Percentiles rank a stretch among this genome's conserved stretches.
Evolutionary conservation across 2,113 vertebrate genomes (phyloP).

Genomic region (Tinamus guttatus): DNA sequence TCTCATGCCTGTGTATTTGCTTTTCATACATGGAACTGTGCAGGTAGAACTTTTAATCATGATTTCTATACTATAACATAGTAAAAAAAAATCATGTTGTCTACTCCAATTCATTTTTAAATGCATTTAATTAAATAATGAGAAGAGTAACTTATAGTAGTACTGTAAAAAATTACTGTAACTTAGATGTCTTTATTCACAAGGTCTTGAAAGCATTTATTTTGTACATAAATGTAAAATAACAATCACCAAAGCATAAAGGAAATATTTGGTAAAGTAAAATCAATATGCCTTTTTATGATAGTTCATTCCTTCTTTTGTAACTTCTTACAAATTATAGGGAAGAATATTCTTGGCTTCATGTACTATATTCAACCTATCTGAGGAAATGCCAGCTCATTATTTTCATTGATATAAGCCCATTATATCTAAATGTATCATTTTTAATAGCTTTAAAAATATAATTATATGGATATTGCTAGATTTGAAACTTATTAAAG

Average conservation of each 20-base stretch:
- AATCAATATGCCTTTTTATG: neutral
- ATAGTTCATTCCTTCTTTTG: neutral
- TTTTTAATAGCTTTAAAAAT: slow-evolving; percentile 27
- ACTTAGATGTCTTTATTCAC: neutral
- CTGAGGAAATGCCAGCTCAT: neutral
- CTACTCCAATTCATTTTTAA: neutral
- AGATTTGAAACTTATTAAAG: neutral
- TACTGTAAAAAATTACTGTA: neutral
- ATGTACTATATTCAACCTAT: neutral
- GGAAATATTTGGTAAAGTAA: neutral
- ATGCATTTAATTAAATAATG: neutral
- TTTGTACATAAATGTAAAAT: neutral
- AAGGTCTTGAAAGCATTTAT: neutral
- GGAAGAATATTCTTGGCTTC: neutral
- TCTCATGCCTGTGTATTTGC: neutral
- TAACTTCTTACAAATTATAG: neutral
- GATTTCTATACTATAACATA: neutral
- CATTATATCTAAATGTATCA: neutral
- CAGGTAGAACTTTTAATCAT: neutral
- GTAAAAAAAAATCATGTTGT: neutral
- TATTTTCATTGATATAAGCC: neutral
- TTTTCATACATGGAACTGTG: neutral
- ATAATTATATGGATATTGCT: neutral
- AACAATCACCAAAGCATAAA: neutral
- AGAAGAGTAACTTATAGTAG: neutral